Conservation (phyloP, 2,888 invertebrate species). For the Eristalis tenax region DNA sequence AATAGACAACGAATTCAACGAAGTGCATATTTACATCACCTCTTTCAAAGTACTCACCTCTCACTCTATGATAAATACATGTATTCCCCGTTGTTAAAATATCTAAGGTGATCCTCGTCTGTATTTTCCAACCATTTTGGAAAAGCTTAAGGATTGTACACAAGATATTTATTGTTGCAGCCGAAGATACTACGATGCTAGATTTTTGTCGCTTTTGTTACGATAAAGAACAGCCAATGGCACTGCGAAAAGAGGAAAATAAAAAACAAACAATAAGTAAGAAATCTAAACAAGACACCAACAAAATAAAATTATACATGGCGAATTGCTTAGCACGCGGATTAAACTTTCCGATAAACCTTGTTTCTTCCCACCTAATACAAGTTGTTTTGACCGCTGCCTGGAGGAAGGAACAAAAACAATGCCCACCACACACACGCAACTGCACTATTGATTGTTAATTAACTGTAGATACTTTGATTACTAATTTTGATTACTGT, state of each 20-base stretch:
- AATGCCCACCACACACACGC: constrained; percentile 4
- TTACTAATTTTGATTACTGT: constrained; percentile 21
- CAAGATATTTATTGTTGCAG: neutral
- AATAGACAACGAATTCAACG: neutral
- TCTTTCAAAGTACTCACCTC: constrained; percentile 16
- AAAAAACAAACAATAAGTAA: neutral
- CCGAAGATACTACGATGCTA: neutral
- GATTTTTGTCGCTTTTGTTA: neutral
- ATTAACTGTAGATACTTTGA: constrained; percentile 42
- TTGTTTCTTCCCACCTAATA: constrained; percentile 19
- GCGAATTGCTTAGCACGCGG: neutral
- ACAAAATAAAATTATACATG: neutral
- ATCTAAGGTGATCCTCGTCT: constrained; percentile 4
- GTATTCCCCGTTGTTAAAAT: neutral
- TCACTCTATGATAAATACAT: neutral
- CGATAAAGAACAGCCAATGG: neutral
- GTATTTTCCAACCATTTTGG: neutral
- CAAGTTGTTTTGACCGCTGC: neutral
- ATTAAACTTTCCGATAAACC: neutral
- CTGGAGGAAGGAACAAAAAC: constrained; percentile 6
- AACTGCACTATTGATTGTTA: constrained; percentile 16
- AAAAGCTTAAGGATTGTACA: constrained; percentile 7
- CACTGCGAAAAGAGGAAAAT: neutral
- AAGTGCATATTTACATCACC: constrained; percentile 2
- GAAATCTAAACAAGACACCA: neutral